Percentiles rank a stretch among this genome's conserved stretches.
Conservation (phyloP, 2,888 invertebrate genomes). For the Mystacides longicornis region DNA sequence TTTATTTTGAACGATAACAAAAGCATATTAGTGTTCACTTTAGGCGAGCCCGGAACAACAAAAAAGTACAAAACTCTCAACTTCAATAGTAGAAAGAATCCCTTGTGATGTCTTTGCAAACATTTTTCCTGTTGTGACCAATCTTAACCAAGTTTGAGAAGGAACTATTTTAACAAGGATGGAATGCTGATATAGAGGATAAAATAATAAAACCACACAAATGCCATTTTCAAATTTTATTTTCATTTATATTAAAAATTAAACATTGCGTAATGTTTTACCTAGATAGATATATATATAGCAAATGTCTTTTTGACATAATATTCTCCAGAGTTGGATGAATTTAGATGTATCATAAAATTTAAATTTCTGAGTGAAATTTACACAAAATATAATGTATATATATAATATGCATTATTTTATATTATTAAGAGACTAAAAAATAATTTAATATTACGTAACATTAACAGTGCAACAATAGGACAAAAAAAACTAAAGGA, state of each 20-base stretch:
- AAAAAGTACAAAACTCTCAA: no score
- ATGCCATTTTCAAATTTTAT: slow-evolving; percentile 51
- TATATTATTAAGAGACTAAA: not conserved
- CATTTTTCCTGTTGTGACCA: no score
- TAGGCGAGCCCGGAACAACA: no score
- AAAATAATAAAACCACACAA: not conserved
- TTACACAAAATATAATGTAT: not conserved
- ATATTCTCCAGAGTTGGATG: slow-evolving; percentile 6
- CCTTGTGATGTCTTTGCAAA: no score
- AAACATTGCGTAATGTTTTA: slow-evolving; percentile 46
- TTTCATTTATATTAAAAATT: slow-evolving; percentile 57
- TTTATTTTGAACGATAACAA: no score
- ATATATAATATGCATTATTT: not conserved
- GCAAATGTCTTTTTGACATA: slow-evolving; percentile 14
- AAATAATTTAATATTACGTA: slow-evolving; percentile 1
- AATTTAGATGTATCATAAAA: not conserved
- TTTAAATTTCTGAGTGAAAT: slow-evolving; percentile 2
- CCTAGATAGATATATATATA: slow-evolving; percentile 31
- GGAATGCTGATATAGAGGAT: not conserved
- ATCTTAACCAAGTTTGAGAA: no score
- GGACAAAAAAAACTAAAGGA: no score
- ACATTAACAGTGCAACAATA: slow-evolving; percentile 2
- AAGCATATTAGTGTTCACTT: no score
- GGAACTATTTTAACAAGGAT: no score
- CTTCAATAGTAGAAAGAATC: no score